Percentiles rank a stretch among this genome's conserved stretches.
These are phyloP conservation scores for Melinaea menophilus DNA, from an alignment of 2,888 invertebrate species.

Conservation along the genomic window DNA sequence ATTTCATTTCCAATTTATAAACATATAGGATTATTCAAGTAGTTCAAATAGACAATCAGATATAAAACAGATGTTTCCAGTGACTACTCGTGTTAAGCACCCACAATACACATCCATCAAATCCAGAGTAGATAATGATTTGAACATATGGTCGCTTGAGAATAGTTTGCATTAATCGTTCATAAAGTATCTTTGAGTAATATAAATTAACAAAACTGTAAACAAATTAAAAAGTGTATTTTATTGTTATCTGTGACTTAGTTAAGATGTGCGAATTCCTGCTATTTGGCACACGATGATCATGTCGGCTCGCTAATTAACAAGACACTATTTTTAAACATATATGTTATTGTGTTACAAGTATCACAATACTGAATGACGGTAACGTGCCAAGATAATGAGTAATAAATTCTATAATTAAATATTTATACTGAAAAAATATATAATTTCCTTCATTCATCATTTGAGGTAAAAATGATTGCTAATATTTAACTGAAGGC, in stretches of 20 bases:
- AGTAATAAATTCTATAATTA: not conserved
- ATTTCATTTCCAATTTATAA: not conserved
- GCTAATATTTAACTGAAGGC: no score
- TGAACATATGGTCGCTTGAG: not conserved
- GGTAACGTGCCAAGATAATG: not conserved
- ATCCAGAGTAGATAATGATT: conserved; percentile 12
- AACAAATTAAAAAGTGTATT: conserved; percentile 39
- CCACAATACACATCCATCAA: conserved; percentile 11
- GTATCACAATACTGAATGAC: conserved; percentile 4
- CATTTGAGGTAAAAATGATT: no score
- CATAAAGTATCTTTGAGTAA: conserved; percentile 36
- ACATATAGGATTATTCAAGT: not conserved
- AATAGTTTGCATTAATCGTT: conserved; percentile 38
- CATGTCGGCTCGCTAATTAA: conserved; percentile 23
- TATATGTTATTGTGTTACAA: not conserved
- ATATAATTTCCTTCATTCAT: not conserved
- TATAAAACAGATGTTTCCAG: conserved; percentile 9
- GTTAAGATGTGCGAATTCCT: conserved; percentile 31
- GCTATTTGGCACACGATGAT: conserved; percentile 35
- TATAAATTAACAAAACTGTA: conserved; percentile 42
- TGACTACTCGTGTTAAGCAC: conserved; percentile 11
- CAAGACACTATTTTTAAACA: conserved; percentile 19
- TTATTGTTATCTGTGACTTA: conserved; percentile 40
- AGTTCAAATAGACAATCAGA: conserved; percentile 2
- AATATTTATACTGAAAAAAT: not conserved